Evolutionary conservation across 2,113 vertebrate genomes (phyloP).

Genomic region (Gila orcuttii): DNA sequence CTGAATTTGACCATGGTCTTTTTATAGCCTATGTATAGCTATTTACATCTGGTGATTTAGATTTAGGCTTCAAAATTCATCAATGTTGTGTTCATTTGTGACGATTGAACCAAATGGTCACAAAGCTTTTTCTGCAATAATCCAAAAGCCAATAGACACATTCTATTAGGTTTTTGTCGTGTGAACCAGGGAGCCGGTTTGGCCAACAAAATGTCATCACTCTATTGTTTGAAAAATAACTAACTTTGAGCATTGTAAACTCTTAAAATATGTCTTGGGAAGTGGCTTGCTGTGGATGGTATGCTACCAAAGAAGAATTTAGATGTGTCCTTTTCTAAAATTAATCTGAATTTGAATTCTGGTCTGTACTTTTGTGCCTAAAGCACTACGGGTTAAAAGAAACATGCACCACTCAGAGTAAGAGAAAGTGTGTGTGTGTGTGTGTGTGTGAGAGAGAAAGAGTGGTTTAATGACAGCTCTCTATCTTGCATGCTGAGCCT

Average conservation of each 20-base stretch:
- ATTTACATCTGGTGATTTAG: background rate
- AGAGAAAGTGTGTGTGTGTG: background rate
- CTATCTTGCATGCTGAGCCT: constrained; percentile 62
- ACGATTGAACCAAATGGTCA: background rate
- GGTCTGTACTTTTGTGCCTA: background rate
- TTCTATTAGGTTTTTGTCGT: no score
- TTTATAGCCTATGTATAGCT: background rate
- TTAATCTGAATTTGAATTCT: background rate
- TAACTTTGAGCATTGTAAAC: background rate
- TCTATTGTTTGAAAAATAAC: background rate
- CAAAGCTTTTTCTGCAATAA: background rate
- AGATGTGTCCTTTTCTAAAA: background rate
- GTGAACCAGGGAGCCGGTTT: no score
- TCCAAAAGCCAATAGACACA: background rate
- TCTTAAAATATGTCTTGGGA: background rate
- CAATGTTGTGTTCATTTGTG: background rate
- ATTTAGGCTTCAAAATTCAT: background rate
- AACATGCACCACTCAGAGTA: constrained; percentile 8
- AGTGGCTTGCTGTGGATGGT: background rate
- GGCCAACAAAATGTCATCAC: no score
- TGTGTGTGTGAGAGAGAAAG: background rate
- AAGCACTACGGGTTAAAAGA: background rate
- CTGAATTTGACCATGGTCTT: background rate
- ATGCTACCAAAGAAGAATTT: background rate
- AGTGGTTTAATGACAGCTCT: constrained; percentile 57